These are phyloP conservation scores for Muntiacus muntjak DNA, from an alignment of 2,113 vertebrate genomes.

Conservation along the genomic window DNA sequence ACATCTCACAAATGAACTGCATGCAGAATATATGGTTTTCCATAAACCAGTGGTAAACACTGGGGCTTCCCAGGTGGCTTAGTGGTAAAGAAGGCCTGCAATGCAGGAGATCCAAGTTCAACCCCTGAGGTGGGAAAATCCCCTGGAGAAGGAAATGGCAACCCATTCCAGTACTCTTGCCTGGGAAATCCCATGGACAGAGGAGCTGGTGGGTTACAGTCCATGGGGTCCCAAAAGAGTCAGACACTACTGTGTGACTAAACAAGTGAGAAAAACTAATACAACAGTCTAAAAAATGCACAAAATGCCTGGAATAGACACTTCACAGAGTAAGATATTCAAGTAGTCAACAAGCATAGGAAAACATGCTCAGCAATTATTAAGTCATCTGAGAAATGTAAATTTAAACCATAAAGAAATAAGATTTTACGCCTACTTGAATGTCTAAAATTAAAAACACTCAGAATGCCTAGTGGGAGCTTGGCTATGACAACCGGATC, in stretches of 20 bases:
- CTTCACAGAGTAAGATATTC: background rate
- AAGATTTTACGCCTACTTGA: background rate
- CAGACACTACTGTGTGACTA: background rate
- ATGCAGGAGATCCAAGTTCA: background rate
- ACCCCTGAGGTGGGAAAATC: background rate
- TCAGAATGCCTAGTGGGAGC: fast-evolving
- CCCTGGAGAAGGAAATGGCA: background rate
- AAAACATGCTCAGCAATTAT: background rate
- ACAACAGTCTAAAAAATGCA: background rate
- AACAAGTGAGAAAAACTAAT: background rate
- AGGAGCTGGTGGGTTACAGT: background rate
- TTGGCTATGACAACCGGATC: fast-evolving
- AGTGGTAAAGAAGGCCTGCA: background rate
- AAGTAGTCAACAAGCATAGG: no score
- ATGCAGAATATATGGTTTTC: background rate
- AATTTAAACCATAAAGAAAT: background rate
- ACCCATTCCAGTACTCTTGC: background rate
- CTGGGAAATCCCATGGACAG: background rate
- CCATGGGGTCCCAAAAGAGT: background rate
- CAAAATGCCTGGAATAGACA: background rate
- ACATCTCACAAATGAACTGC: background rate
- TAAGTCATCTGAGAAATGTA: background rate
- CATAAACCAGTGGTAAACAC: background rate
- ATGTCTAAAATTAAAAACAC: background rate
- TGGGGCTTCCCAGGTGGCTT: background rate